A percentile compares a stretch with the other conserved stretches of the same genome.
These are phyloP conservation scores for Aphidius gifuensis DNA, from an alignment of 1,140 invertebrate genomes.

Conservation along the genomic window DNA sequence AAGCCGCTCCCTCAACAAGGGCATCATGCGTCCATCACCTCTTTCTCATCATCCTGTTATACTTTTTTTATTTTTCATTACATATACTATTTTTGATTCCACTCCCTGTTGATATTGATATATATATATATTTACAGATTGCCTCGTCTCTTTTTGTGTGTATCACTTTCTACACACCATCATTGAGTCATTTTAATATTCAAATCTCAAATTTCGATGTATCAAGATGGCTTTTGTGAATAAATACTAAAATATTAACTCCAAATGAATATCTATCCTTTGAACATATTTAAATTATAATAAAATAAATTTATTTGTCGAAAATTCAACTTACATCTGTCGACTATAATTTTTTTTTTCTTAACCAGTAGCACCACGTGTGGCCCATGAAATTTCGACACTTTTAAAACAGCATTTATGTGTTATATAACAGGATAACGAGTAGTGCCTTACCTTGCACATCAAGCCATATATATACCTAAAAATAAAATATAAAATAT, in stretches of 20 bases:
- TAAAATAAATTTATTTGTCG: too few species aligned
- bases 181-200: constrained; percentile 25
- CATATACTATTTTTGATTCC: constrained; percentile 2
- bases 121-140: too few species aligned
- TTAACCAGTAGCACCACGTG: not conserved
- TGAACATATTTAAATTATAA: too few species aligned
- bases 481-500: too few species aligned
- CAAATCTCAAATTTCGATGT: constrained; percentile 23
- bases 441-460: constrained; percentile 5
- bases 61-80: constrained; percentile 8
- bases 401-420: not conserved
- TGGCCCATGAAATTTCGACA: not conserved
- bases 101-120: too few species aligned
- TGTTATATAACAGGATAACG: constrained; percentile 17
- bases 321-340: too few species aligned
- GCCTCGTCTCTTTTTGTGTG: too few species aligned
- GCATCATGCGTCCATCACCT: constrained; percentile 21
- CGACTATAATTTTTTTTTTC: not conserved
- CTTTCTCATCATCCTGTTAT: not conserved
- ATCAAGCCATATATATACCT: constrained; percentile 7
- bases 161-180: constrained; percentile 1
- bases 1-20: constrained; percentile 27
- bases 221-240: constrained; percentile 19
- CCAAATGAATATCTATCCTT: too few species aligned
- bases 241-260: too few species aligned